Conservation (phyloP, 2,113 vertebrate species). For the Apteryx mantelli region DNA sequence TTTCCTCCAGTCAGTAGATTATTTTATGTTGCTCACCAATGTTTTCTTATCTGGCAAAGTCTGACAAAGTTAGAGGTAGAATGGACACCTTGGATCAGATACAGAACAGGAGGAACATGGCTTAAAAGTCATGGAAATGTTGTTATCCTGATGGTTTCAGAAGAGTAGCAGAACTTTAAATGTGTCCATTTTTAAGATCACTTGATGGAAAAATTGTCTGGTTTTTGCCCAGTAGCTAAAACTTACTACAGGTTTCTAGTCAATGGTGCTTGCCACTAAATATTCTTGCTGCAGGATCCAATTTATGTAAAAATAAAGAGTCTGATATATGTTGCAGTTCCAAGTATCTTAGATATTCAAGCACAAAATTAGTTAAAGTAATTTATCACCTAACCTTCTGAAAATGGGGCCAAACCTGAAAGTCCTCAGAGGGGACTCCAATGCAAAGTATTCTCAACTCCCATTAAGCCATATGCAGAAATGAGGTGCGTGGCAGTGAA, state of each 20-base stretch:
- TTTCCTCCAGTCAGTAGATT: background rate
- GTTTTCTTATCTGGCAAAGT: background rate
- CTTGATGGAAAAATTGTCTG: background rate
- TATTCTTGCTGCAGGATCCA: background rate
- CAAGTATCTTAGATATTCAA: background rate
- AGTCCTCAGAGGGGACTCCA: background rate
- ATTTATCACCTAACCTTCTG: background rate
- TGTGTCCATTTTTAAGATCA: background rate
- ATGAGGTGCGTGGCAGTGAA: background rate
- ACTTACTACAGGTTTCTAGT: accelerated
- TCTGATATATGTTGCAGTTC: background rate
- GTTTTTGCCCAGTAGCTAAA: background rate
- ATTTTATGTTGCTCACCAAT: background rate
- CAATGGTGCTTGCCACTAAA: background rate
- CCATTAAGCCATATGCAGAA: background rate
- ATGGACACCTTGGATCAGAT: background rate
- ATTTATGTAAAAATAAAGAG: background rate
- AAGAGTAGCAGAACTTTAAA: background rate
- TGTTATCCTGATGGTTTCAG: background rate
- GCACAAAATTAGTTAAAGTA: background rate
- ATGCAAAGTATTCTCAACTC: accelerated
- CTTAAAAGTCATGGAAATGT: background rate
- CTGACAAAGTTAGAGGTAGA: background rate
- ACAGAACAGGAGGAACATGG: background rate
- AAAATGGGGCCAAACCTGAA: background rate